Percentiles rank a stretch among this genome's conserved stretches.
These are phyloP conservation scores for Phodopus roborovskii DNA, from an alignment of 2,113 vertebrate species.

Conservation along the genomic window DNA sequence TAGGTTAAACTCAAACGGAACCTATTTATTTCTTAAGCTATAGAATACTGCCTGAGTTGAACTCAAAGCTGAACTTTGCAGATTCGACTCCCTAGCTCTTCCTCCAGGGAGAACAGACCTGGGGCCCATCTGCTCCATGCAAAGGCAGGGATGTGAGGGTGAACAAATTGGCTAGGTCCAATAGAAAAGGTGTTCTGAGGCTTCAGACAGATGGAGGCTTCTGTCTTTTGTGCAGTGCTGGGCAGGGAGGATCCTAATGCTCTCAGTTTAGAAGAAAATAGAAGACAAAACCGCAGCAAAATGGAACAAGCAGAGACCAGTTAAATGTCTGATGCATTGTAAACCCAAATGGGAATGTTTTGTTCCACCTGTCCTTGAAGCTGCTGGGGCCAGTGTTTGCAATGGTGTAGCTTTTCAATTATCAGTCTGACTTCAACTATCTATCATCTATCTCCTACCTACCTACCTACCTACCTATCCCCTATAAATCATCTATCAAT, in stretches of 20 bases:
- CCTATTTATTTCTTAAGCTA: conserved; percentile 26
- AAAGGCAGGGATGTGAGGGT: background rate
- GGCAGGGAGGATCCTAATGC: rapidly evolving
- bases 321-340: background rate
- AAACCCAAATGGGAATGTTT: background rate
- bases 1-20: background rate
- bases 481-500: too few relatives aligned
- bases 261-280: background rate
- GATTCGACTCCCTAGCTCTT: background rate
- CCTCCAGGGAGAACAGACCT: background rate
- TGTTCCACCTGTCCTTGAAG: background rate
- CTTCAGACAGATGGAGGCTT: background rate
- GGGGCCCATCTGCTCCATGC: rapidly evolving
- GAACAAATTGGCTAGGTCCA: rapidly evolving
- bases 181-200: background rate
- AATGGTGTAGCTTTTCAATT: background rate
- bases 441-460: too few relatives aligned
- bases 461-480: too few relatives aligned
- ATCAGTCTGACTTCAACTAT: background rate
- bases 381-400: too few relatives aligned
- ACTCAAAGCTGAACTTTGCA: background rate
- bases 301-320: background rate
- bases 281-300: background rate
- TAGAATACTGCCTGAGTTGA: background rate
- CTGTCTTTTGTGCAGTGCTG: background rate